phyloP scores from a whole-genome alignment of 1,140 invertebrate species.

The Capitella teleta region DNA sequence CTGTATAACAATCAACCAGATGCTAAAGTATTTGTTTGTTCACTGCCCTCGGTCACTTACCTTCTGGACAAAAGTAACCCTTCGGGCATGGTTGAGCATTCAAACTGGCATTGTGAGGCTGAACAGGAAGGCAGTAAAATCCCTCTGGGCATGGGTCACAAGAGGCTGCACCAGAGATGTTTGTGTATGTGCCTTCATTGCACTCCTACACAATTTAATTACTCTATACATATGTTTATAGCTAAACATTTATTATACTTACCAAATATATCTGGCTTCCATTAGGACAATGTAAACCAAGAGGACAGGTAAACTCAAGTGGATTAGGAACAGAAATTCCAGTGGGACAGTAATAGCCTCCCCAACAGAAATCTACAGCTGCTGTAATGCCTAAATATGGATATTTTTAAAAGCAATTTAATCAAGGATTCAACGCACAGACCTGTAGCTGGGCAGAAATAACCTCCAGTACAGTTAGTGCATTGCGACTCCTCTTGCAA shows the following conservation, averaged over 20 bases:
- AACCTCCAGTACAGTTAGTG: constrained; percentile 26
- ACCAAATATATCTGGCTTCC: constrained; percentile 32
- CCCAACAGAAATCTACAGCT: constrained; percentile 23
- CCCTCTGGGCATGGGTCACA: constrained; percentile 28
- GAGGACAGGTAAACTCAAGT: constrained; percentile 22
- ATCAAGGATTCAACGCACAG: not conserved
- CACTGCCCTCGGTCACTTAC: constrained; percentile 15
- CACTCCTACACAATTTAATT: constrained; percentile 23
- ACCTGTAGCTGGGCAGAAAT: constrained; percentile 30
- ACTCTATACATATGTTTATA: not conserved
- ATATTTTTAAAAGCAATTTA: not conserved
- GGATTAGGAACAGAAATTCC: constrained; percentile 25
- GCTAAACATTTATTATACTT: not conserved
- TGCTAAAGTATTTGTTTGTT: no score
- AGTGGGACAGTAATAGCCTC: constrained; percentile 32
- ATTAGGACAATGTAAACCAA: constrained; percentile 31
- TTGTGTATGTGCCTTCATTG: constrained; percentile 25
- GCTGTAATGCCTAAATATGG: constrained; percentile 22
- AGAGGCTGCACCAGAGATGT: constrained; percentile 21
- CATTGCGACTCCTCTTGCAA: constrained; percentile 21
- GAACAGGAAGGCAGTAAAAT: constrained; percentile 32
- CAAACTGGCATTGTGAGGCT: constrained; percentile 21
- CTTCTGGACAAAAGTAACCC: constrained; percentile 33
- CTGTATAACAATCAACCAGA: constrained; percentile 8
- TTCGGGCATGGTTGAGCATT: constrained; percentile 26